These are phyloP conservation scores for Thelaira solivaga DNA, from an alignment of 2,888 invertebrate species.

Conservation along the genomic window DNA sequence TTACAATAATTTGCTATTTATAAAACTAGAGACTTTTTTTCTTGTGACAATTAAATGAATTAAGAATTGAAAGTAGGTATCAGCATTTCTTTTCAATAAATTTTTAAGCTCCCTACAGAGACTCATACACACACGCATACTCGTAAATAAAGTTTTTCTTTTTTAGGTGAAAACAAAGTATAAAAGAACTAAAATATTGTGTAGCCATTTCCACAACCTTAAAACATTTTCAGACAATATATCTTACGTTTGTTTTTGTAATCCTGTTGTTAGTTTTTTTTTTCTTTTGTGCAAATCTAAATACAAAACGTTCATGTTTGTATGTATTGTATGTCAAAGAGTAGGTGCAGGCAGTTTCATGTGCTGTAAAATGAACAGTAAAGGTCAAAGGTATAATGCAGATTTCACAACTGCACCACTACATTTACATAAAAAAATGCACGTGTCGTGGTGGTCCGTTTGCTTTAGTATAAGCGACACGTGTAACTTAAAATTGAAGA, in stretches of 20 bases:
- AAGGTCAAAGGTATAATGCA: constrained; percentile 42
- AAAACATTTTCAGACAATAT: neutral
- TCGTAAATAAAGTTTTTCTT: neutral
- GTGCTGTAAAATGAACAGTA: constrained; percentile 6
- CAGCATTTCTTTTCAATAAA: neutral
- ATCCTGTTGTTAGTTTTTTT: neutral
- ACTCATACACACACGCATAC: too few relatives aligned
- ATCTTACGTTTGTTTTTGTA: neutral
- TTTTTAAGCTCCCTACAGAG: neutral
- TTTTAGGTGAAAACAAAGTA: neutral
- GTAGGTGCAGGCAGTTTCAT: constrained; percentile 23
- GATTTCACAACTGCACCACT: neutral
- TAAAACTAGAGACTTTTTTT: too few relatives aligned
- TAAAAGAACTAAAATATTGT: neutral
- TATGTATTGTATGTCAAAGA: neutral
- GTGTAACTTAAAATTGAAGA: constrained; percentile 18
- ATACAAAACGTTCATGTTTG: neutral
- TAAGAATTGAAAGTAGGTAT: too few relatives aligned
- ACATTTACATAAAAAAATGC: neutral
- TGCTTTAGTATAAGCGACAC: constrained; percentile 15
- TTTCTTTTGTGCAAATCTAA: too few relatives aligned
- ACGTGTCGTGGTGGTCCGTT: too few relatives aligned
- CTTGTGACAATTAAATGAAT: too few relatives aligned
- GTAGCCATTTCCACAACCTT: constrained; percentile 1
- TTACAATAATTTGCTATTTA: too few relatives aligned